A percentile compares a stretch with the other conserved stretches of the same genome.
phyloP scores from a whole-genome alignment of 2,113 vertebrate genomes.

The Setophaga kirtlandii region DNA sequence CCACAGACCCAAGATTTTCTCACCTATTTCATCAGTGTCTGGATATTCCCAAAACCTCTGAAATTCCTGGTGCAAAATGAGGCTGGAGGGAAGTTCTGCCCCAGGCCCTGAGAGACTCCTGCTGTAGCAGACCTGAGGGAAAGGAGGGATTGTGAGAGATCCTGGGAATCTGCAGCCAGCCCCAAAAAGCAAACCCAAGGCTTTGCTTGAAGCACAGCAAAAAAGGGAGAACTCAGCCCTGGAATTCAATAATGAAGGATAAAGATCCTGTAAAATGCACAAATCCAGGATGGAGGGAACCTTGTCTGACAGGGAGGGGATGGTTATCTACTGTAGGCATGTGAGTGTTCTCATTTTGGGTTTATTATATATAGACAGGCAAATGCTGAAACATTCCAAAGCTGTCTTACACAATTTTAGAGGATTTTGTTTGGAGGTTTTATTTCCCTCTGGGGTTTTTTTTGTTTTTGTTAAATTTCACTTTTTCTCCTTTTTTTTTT shows the following conservation, averaged over 20 bases:
- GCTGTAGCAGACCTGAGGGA: background rate
- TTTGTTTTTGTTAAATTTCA: background rate
- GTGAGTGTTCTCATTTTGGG: background rate
- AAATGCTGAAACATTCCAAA: background rate
- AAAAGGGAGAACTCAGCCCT: background rate
- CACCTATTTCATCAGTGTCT: background rate
- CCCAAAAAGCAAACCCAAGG: background rate
- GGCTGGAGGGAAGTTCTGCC: background rate
- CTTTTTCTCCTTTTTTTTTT: too few species aligned
- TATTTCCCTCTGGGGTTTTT: background rate
- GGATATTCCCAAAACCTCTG: background rate
- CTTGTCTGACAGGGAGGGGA: background rate
- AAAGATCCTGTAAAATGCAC: background rate
- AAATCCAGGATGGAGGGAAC: background rate
- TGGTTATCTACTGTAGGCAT: background rate
- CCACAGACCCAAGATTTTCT: background rate
- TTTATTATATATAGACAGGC: constrained; percentile 3
- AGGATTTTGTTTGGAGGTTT: background rate
- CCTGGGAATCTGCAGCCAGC: background rate
- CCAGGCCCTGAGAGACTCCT: accelerated
- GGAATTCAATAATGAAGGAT: background rate
- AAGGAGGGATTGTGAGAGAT: background rate
- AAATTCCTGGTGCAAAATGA: background rate
- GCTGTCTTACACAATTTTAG: background rate
- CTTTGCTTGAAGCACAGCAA: background rate